These are phyloP conservation scores for Piprites chloris DNA, from an alignment of 2,113 vertebrate genomes.

Conservation along the genomic window DNA sequence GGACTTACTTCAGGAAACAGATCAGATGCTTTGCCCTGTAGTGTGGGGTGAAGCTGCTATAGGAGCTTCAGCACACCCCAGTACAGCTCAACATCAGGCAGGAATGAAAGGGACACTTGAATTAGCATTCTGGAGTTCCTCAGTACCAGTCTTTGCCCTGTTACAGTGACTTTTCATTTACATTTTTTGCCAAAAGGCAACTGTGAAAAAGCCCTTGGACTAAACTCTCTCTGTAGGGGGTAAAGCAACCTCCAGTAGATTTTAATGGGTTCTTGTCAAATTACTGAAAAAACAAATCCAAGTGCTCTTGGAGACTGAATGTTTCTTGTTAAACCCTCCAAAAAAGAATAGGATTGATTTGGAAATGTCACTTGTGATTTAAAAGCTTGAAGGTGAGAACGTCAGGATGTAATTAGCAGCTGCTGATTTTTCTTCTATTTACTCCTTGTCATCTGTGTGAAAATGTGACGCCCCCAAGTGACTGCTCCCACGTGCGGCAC, in stretches of 20 bases:
- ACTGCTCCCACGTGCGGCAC: not conserved
- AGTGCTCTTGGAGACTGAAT: not conserved
- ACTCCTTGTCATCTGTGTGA: not conserved
- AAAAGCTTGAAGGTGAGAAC: not conserved
- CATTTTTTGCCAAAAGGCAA: not conserved
- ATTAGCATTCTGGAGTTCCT: not conserved
- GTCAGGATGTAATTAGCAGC: not conserved
- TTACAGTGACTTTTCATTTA: not conserved
- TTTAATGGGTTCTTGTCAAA: constrained; percentile 44
- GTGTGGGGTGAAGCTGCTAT: not conserved
- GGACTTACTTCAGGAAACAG: not conserved
- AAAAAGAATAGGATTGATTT: constrained; percentile 45
- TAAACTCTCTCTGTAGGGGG: constrained; percentile 22
- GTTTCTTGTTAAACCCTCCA: constrained; percentile 45
- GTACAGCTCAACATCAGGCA: not conserved
- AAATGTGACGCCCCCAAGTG: not conserved
- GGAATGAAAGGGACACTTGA: not conserved
- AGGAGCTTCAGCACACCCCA: not conserved
- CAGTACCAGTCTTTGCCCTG: not conserved
- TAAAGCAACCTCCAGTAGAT: not conserved
- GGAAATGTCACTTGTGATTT: constrained; percentile 34
- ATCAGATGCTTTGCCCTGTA: not conserved
- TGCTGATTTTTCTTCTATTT: not conserved
- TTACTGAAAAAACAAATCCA: constrained; percentile 21
- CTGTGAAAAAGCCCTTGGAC: constrained; percentile 37